Evolutionary conservation across 2,113 vertebrate genomes (phyloP).

Genomic region (Rhizomys pruinosus): DNA sequence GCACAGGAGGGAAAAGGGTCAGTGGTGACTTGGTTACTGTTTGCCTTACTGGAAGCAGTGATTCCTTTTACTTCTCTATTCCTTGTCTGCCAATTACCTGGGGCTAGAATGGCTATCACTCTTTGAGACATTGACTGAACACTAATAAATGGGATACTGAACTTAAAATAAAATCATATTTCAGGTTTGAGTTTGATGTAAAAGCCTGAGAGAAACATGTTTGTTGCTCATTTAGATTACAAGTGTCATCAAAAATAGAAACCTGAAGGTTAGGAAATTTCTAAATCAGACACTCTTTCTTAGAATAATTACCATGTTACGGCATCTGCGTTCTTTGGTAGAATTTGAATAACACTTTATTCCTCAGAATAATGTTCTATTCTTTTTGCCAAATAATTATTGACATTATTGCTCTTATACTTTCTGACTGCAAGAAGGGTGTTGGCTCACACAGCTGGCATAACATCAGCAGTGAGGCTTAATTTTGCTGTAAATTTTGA

Average conservation of each 20-base stretch:
- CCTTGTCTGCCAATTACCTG: constrained; percentile 13
- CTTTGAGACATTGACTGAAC: not conserved
- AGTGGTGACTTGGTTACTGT: not conserved
- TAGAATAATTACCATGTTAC: constrained; percentile 73
- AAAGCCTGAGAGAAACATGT: constrained; percentile 65
- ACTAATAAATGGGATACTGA: constrained; percentile 30
- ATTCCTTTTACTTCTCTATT: constrained; percentile 26
- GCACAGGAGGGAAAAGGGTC: not conserved
- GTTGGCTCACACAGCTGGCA: constrained; percentile 45
- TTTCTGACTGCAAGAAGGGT: constrained; percentile 65
- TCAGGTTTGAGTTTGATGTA: constrained; percentile 58
- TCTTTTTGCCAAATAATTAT: constrained; percentile 71
- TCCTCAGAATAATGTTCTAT: constrained; percentile 77
- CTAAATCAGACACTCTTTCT: constrained; percentile 76
- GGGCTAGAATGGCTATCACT: not conserved
- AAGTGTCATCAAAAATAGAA: constrained; percentile 77
- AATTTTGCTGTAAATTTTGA: constrained; percentile 63
- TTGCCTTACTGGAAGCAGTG: not conserved
- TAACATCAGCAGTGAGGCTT: constrained; percentile 14
- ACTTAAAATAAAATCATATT: constrained; percentile 70
- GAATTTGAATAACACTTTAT: constrained; percentile 74
- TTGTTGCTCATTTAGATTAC: constrained; percentile 74
- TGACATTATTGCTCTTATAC: constrained; percentile 40
- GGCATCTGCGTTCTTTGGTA: constrained; percentile 70
- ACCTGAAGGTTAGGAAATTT: constrained; percentile 74